These are phyloP conservation scores for Peromyscus nudipes DNA, from an alignment of 2,797 vertebrate genomes.

Conservation along the genomic window DNA sequence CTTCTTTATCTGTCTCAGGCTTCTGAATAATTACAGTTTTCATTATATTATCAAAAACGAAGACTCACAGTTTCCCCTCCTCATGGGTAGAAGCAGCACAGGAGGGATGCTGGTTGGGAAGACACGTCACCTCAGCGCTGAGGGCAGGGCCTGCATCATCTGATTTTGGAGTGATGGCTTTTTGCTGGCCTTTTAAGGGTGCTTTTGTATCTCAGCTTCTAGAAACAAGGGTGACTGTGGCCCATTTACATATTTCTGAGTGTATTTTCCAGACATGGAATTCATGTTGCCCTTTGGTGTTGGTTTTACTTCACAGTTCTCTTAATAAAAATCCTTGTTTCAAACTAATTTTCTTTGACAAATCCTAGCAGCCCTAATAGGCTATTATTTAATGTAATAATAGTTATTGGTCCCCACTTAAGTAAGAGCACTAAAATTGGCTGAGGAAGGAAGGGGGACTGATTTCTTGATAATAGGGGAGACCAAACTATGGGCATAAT, in stretches of 20 bases:
- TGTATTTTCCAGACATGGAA: conserved; percentile 33
- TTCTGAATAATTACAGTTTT: conserved; percentile 79
- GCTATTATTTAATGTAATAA: conserved; percentile 71
- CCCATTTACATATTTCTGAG: conserved; percentile 66
- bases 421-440: conserved; percentile 56
- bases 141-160: conserved; percentile 59
- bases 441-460: conserved; percentile 29
- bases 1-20: conserved; percentile 79
- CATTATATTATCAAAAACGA: conserved; percentile 65
- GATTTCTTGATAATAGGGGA: conserved; percentile 72
- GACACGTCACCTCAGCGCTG: conserved; percentile 15
- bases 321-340: conserved; percentile 71
- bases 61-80: conserved; percentile 64
- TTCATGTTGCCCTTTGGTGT: conserved; percentile 61
- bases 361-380: conserved; percentile 40
- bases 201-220: conserved; percentile 63
- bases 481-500: conserved; percentile 47
- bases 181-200: conserved; percentile 72
- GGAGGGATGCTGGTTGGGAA: conserved; percentile 21
- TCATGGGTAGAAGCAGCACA: conserved; percentile 57
- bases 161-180: conserved; percentile 61
- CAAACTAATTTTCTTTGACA: conserved; percentile 71
- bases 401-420: conserved; percentile 37
- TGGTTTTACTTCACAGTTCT: conserved; percentile 68
- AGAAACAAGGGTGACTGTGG: conserved; percentile 70